These are phyloP conservation scores for Vespertilio murinus DNA, from an alignment of 2,797 vertebrate genomes.

Conservation along the genomic window DNA sequence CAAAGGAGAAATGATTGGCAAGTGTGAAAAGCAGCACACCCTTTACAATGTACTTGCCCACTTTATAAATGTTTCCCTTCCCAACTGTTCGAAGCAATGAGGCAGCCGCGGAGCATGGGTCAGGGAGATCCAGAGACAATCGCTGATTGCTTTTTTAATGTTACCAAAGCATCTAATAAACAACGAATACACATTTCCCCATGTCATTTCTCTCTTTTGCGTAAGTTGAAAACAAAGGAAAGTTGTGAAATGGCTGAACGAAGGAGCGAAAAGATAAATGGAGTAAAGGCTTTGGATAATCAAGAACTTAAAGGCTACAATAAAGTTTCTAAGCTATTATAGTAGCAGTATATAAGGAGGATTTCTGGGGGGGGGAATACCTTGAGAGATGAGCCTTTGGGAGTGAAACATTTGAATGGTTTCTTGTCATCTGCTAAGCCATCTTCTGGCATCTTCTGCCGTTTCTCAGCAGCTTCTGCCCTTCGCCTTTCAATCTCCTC, in stretches of 20 bases:
- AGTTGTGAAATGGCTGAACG: background rate
- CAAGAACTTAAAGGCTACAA: background rate
- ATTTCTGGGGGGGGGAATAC: constrained; percentile 79
- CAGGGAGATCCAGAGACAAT: background rate
- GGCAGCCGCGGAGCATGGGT: background rate
- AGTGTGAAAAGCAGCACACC: background rate
- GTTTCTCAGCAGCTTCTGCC: constrained; percentile 97
- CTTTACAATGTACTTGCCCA: background rate
- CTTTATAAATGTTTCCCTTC: background rate
- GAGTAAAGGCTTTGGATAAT: background rate
- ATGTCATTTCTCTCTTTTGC: background rate
- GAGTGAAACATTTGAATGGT: constrained; percentile 95
- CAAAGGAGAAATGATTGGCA: background rate
- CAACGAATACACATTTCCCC: background rate
- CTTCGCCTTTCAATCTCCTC: constrained; percentile 97
- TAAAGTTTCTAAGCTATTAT: background rate
- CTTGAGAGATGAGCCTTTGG: constrained; percentile 96
- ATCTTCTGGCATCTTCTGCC: constrained; percentile 94
- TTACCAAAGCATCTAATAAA: background rate
- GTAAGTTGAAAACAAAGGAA: background rate
- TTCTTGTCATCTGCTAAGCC: constrained; percentile 88
- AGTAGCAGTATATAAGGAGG: background rate
- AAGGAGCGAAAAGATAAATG: background rate
- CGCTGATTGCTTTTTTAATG: background rate
- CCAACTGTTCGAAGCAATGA: background rate